Base-by-base conservation (phyloP, 2,797 vertebrate species). In the Molossus alvarezi region DNA sequence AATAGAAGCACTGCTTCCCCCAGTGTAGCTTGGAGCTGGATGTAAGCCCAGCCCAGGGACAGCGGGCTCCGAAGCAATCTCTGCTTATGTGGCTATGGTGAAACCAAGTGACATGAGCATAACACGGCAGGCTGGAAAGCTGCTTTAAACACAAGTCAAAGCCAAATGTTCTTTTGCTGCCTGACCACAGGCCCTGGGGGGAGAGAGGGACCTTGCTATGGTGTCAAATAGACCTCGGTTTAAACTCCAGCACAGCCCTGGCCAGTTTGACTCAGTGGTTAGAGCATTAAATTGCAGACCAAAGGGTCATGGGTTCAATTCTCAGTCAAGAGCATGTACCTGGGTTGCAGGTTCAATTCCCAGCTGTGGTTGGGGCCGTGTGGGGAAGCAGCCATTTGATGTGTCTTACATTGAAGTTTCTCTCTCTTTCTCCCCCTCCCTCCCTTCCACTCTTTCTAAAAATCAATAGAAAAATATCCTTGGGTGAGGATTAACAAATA, bases 1-100 rank as follows among this genome's bases (percentile, higher is more conserved):
- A 95, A 94, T 97, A 96, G 96, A 96, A 96, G 48, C 91, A 79
- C 45, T 96, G 81, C 87, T 96, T 53, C 91, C 80, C 87, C 53
- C 41, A 55, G 77, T 92, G 65, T 45, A 95, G 65, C 55, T 48
- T 5, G 17, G 58, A 92, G 95, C 81, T 97, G 97, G 93, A 97
- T 88, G 51, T 88, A 27, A 96, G 96, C 96, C 96, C 93, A 95
- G 96, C 48, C 75, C 6, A 2, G 85, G 95, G 96, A 96, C 85
- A 80, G 91, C 87, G 83, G 84, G 85, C 90, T 97, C 85, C 4
- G 65, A 87, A 93, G 88, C 93, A 93, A 94, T 94, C 96, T 96
- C 82, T 97, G 88, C 84, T 81, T 92, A 82, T 86, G 65, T 97
- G 94, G 73, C 81, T 60, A 9, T 83, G 71, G 90, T 90, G 92